Conservation (phyloP, 2,797 vertebrate genomes). For the Orestias chungarensis region DNA sequence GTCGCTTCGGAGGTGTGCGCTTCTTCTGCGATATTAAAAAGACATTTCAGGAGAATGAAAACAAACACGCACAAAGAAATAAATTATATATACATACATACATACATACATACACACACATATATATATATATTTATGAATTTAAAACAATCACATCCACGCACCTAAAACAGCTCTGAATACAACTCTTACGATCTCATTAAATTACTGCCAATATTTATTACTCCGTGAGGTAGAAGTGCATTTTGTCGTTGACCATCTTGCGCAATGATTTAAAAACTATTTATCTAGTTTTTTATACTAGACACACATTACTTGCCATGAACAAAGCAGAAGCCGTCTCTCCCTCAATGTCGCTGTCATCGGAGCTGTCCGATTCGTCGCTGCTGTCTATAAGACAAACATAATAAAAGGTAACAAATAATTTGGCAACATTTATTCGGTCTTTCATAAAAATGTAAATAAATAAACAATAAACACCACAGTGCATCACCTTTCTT, state of each 20-base stretch:
- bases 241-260: conserved; percentile 93
- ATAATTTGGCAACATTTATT: not conserved
- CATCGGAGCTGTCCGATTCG: conserved; percentile 89
- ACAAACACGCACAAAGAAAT: not conserved
- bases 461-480: not conserved
- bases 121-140: no score
- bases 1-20: conserved; percentile 89
- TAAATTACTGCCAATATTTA: not conserved
- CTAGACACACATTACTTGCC: conserved; percentile 68
- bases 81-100: no score
- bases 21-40: conserved; percentile 80
- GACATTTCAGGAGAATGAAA: not conserved
- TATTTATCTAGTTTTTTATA: not conserved
- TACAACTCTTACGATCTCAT: not conserved
- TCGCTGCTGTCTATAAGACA: conserved; percentile 88
- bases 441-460: not conserved
- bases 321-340: conserved; percentile 91
- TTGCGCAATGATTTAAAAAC: conserved; percentile 71
- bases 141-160: not conserved
- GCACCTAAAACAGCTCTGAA: not conserved
- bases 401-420: not conserved
- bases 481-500: conserved; percentile 74
- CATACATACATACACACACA: no score
- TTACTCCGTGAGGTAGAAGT: conserved; percentile 93
- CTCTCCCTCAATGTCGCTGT: conserved; percentile 92